Base-by-base conservation (phyloP, 2,888 invertebrate genomes). In the Adelphocoris suturalis region DNA sequence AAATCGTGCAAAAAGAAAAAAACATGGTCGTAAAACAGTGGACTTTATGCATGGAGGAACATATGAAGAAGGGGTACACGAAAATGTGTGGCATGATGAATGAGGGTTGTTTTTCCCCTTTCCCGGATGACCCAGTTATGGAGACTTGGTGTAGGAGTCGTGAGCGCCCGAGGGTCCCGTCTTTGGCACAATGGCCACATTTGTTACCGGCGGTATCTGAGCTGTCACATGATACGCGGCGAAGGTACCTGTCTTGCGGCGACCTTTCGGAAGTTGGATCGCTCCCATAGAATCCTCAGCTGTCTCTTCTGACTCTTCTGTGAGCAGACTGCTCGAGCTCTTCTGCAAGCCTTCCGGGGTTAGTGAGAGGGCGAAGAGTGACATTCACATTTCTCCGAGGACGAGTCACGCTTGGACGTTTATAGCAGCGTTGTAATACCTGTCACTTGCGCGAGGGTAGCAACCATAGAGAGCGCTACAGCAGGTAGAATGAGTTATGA, bases 151-250 rank as follows among this genome's bases (percentile, higher is more conserved):
- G 84, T 57, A 55, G n/a, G 85, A 85, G 37, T 85, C 85, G 85
- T 85, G 85, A 85, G 55, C 61, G 85, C 85, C 85, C 28, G 27
- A 55, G 57, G 27, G 57, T 84, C 19, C 84, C 84, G 48, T 48
- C 84, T 23, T n/a, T 55, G 55, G 85, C 85, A 85, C 85, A 85
- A 85, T 85, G 85, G 85, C 55, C 85, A 85, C 85, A 85, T 85
- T 61, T 85, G 85, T 85, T 85, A 85, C 84, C 57, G 28, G 46
- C 46, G 46, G 47, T 37, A 47, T 78, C 68, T 68, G 68, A 68
- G 11, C 68, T 68, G 68, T 68, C 68, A 68, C 68, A 68, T 19
- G 68, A 68, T 68, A 23, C 23, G 68, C 68, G 68, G 68, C 37
- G 37, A 11, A 5, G 68, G 68, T 68, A 61, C 61, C 61, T 61